Conservation (phyloP, 2,888 invertebrate genomes). For the Cetonia aurata region DNA sequence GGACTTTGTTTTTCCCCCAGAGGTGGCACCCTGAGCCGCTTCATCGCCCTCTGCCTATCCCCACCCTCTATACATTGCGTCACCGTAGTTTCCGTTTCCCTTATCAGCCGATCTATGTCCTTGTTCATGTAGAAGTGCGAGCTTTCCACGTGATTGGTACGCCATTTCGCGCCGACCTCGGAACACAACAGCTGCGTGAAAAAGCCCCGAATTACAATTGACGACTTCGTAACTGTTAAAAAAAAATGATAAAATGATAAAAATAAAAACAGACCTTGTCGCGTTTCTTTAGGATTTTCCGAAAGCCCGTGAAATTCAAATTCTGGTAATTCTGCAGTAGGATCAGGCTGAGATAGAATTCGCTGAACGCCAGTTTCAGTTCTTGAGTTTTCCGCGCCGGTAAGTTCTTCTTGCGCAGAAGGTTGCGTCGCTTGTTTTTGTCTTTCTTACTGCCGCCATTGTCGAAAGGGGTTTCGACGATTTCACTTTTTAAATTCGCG, state of each 20-base stretch:
- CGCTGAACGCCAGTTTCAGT: slow-evolving; percentile 96
- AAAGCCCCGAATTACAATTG: not conserved
- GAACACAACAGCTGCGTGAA: slow-evolving; percentile 79
- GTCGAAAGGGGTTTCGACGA: slow-evolving; percentile 69
- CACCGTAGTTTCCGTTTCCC: slow-evolving; percentile 91
- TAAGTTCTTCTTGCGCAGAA: slow-evolving; percentile 63
- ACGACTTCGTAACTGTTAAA: too few relatives aligned
- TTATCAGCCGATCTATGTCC: slow-evolving; percentile 95
- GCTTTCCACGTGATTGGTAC: slow-evolving; percentile 90
- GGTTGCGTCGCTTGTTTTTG: slow-evolving; percentile 58
- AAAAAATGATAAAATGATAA: slow-evolving; percentile 12
- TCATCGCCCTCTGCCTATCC: slow-evolving; percentile 97
- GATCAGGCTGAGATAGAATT: slow-evolving; percentile 97
- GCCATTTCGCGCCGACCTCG: slow-evolving; percentile 91
- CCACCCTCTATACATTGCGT: slow-evolving; percentile 92
- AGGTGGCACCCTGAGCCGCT: slow-evolving; percentile 95
- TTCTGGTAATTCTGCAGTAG: slow-evolving; percentile 98
- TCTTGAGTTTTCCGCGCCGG: slow-evolving; percentile 90
- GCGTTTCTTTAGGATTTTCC: slow-evolving; percentile 99
- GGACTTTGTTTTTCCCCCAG: slow-evolving; percentile 96
- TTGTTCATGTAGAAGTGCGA: slow-evolving; percentile 97
- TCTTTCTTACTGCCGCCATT: slow-evolving; percentile 61
- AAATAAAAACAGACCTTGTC: slow-evolving; percentile 81
- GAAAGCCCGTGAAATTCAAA: slow-evolving; percentile 97
- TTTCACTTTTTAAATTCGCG: slow-evolving; percentile 89